A percentile compares a stretch with the other conserved stretches of the same genome.
Conservation (phyloP, 2,888 invertebrate species). For the Sinotaia quadrata region DNA sequence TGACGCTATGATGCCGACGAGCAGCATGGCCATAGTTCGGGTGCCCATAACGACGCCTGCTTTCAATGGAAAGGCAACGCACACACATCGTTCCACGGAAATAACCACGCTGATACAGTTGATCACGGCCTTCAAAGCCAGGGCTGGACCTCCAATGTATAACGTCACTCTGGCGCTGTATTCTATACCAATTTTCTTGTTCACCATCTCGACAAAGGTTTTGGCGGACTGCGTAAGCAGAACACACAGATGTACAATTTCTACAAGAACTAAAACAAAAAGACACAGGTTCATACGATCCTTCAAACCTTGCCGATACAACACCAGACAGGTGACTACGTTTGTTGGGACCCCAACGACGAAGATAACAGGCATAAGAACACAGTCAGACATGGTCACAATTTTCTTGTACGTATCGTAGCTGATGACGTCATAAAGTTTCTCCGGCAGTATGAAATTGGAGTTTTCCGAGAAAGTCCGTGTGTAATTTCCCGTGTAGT, state of each 20-base stretch:
- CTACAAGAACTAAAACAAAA: not conserved
- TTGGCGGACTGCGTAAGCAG: not conserved
- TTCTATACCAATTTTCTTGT: not conserved
- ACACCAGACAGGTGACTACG: not conserved
- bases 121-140: not conserved
- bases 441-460: not conserved
- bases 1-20: not conserved
- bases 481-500: no score
- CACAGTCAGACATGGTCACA: not conserved
- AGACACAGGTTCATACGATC: not conserved
- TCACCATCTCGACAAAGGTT: not conserved
- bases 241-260: not conserved
- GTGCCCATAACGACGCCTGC: not conserved
- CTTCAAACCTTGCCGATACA: not conserved
- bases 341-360: not conserved
- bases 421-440: not conserved
- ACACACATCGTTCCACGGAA: not conserved
- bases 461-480: no score
- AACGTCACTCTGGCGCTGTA: not conserved
- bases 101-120: not conserved
- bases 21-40: not conserved
- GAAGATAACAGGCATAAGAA: not conserved
- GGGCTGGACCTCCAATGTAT: not conserved
- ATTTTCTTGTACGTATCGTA: not conserved
- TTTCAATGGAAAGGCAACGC: not conserved